Base-by-base conservation (phyloP, 1,140 invertebrate genomes). In the Polyergus mexicanus region DNA sequence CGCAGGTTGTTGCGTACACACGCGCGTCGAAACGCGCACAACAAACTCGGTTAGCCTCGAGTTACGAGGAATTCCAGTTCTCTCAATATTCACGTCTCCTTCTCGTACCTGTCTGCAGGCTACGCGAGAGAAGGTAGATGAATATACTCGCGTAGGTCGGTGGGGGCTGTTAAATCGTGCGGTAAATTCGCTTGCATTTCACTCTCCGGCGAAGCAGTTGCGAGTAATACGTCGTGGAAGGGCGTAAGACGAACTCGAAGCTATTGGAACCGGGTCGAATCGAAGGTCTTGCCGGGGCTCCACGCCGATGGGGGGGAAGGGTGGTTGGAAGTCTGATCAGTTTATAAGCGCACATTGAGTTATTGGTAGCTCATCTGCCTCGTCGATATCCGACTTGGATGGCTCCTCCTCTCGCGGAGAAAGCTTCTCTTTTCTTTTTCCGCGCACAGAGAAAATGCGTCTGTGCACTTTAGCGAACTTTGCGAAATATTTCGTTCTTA, bases 341-440 rank as follows among this genome's bases (percentile, higher is more conserved):
- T 94, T 93, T 94, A 94, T 93, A 94, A 94, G 92, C 93, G 93
- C 92, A 93, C 93, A 93, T 93, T 94, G 93, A 94, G 92, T 93
- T 94, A 94, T 94, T 93, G 93, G 92, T 94, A 94, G 92, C 92
- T 93, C 92, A 93, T 94, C 92, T 93, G 90, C 91, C 90, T 86
- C 88, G 90, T 92, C 93, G 91, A 94, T 93, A 94, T 93, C 92
- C 91, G 89, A 85, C 89, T 93, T 93, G 91, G 90, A 93, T 92
- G 92, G 90, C 90, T 93, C 89, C 88, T 90, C 83, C 89, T 91
- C 86, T 54, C 68, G 60, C 63, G n/a, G 22, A 44, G 19, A 10
- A 32, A 38, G 44, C 41, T 68, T 41, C 32, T 81, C n/a, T 62
- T 80, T 62, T 80, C 35, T 80, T 35, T 66, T 69, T 54, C 28